Conservation (phyloP, 2,888 invertebrate genomes). For the Nemurella pictetii region DNA sequence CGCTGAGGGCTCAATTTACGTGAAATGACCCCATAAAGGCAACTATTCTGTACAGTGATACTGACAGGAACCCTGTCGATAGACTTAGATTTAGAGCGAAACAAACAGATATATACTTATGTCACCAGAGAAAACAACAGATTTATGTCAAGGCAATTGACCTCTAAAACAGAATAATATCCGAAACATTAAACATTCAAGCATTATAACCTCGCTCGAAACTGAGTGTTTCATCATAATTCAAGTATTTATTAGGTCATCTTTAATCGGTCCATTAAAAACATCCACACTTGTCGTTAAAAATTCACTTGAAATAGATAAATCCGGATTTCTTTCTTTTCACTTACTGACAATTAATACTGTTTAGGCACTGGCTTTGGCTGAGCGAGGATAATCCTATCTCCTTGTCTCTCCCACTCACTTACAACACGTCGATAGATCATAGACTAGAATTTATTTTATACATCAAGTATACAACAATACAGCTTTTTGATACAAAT, state of each 20-base stretch:
- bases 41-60: neutral
- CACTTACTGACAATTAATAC: neutral
- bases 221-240: neutral
- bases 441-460: neutral
- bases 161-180: neutral
- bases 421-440: neutral
- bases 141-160: neutral
- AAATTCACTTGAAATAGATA: neutral
- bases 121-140: neutral
- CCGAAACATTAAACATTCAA: neutral
- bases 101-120: neutral
- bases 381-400: no score
- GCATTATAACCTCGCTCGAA: neutral
- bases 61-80: no score
- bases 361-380: neutral
- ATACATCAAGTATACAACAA: neutral
- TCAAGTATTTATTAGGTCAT: neutral
- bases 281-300: neutral
- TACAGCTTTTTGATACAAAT: neutral
- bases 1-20: constrained; percentile 11
- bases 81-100: no score
- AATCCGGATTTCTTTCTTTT: neutral
- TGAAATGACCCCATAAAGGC: constrained; percentile 20
- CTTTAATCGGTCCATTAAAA: neutral
- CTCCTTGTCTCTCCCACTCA: neutral